Percentiles rank a stretch among this genome's conserved stretches.
These are phyloP conservation scores for Daptonema setosum DNA, from an alignment of 2,888 invertebrate species.

Conservation along the genomic window DNA sequence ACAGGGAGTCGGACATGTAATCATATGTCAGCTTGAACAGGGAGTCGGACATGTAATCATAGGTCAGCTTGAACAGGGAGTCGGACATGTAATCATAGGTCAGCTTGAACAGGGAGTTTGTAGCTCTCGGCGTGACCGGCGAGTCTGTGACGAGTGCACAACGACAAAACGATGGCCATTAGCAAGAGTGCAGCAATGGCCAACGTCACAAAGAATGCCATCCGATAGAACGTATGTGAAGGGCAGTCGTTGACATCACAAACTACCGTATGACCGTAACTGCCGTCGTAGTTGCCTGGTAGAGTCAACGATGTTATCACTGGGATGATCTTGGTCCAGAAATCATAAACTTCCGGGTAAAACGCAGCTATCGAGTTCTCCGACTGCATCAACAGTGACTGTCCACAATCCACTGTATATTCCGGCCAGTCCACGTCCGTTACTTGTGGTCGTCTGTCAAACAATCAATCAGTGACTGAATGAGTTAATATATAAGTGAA, in stretches of 20 bases:
- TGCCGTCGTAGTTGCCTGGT: not conserved
- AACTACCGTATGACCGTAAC: not conserved
- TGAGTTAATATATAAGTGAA: too few species aligned
- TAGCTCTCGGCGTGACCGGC: not conserved
- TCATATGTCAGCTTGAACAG: too few species aligned
- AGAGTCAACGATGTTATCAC: not conserved
- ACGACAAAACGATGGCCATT: not conserved
- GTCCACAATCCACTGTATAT: not conserved
- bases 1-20: too few species aligned
- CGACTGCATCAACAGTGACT: not conserved
- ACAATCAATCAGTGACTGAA: too few species aligned
- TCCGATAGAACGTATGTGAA: not conserved
- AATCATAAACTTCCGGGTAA: not conserved
- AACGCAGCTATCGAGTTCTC: not conserved
- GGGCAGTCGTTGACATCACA: not conserved
- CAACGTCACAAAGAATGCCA: not conserved
- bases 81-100: too few species aligned
- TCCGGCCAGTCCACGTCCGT: not conserved
- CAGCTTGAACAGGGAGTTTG: too few species aligned
- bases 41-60: too few species aligned
- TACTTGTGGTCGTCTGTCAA: not conserved
- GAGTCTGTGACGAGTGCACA: not conserved
- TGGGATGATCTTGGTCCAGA: not conserved
- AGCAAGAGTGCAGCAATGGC: not conserved
- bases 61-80: too few species aligned